Base-by-base conservation (phyloP, 2,888 invertebrate species). In the Yponomeuta cagnagella region DNA sequence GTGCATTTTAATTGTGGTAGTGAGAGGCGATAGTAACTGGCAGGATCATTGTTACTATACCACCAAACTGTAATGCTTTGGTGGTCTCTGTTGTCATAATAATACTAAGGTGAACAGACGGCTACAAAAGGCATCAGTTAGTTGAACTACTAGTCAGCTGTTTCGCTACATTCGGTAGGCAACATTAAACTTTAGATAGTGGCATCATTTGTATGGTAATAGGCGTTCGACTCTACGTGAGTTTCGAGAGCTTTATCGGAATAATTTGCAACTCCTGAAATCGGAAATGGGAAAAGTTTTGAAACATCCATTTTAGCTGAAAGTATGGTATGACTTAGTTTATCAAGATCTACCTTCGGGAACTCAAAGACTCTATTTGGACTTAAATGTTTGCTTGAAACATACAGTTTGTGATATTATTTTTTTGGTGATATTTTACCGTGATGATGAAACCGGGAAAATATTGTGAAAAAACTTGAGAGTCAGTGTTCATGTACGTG, bases 11-110 rank as follows among this genome's bases (percentile, higher is more conserved):
- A 86, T 86, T 83, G 81, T 78, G 75, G 77, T 76, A 78, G 80
- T 75, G 79, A 80, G 80, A 81, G 79, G 83, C 79, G 79, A 82
- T 82, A 82, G 77, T 83, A 12, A 15, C 15, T 58, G 15, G 85
- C 85, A 79, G 82, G 83, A 86, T 86, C 86, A 85, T 85, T 87
- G 78, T 87, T 87, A 84, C 86, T 84, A 82, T 78, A 80, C 52
- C 52, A 15, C 52, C 52, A 15, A 58, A 15, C 52, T 58, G 15
- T 15, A 15, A 3, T 15, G 52, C 52, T 58, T 12, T 15, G 15
- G 52, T 15, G 15, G 52, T 15, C 52, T 58, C 15, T 15, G 15
- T 15, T 12, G 12, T 58, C 52, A 58, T 58, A 58, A 58, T 15
- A 58, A 12, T 52, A 12, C 10, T 52, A 52, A 12, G 52, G 52